Evolutionary conservation across 2,113 vertebrate species (phyloP).

Genomic region (Melanerpes aurifrons): DNA sequence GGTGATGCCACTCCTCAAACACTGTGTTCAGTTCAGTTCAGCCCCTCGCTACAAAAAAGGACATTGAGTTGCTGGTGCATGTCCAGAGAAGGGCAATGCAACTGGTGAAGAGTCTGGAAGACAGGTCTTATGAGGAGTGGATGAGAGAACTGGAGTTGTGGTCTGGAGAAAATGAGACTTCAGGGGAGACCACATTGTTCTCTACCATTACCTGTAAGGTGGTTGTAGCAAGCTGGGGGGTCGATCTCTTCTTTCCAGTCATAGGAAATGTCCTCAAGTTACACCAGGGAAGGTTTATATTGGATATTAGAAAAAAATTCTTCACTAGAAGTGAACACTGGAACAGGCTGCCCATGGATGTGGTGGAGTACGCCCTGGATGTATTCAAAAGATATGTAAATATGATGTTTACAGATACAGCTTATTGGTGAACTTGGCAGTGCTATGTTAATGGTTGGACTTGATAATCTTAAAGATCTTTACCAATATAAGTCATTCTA

Average conservation of each 20-base stretch:
- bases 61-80: accelerated
- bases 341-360: background rate
- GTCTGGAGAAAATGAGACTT: background rate
- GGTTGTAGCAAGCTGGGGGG: accelerated
- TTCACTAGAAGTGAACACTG: background rate
- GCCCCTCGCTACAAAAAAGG: background rate
- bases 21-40: background rate
- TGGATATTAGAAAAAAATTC: background rate
- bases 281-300: background rate
- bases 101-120: background rate
- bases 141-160: background rate
- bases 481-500: background rate
- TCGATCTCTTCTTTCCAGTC: background rate
- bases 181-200: accelerated
- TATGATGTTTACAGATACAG: background rate
- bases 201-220: background rate
- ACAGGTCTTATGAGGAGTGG: accelerated
- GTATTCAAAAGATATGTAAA: background rate
- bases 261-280: background rate
- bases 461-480: background rate
- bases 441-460: background rate
- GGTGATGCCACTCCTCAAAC: accelerated
- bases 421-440: background rate
- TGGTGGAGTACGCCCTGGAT: background rate
- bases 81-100: background rate